Evolutionary conservation across 2,888 invertebrate genomes (phyloP), one percentile per base, ranked within the genome.

Genomic region (Drosophila basisetae): DNA sequence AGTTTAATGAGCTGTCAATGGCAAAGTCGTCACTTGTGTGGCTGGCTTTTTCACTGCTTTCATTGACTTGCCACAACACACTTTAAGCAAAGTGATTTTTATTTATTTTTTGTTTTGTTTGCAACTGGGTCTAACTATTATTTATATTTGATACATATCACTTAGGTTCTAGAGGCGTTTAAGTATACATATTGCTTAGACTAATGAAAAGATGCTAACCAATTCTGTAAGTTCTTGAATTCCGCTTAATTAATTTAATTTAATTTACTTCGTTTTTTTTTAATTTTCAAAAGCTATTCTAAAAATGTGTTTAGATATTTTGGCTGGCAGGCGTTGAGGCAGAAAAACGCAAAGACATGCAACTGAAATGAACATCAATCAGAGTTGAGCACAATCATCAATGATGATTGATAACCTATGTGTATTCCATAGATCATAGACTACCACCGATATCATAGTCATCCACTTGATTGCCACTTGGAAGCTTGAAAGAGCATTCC

Each of bases 401-500:
- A 35, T 16, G 25, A 50, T 31, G 33, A 50, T 50, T 41, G 54
- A 61, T 61, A 41, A 13, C 50, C 43, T 37, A 53, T 58, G 35
- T 30, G 58, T 58, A 28, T 41, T 13, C 25, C 18, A 52, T 50
- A 37, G 47, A 37, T 50, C 37, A 65, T n/a, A 49, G 66, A 39
- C 66, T 28, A 47, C 4, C 53, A 30, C 28, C 53, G 25, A 55
- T 68, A 68, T 68, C 39, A 49, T 11, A 47, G 71, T 70, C 60
- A 49, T 50, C 60, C 35, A 5, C 13, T 28, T 54, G 70, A 54
- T 70, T 35, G 71, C 28, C 22, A 52, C 37, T 52, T 47, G 50
- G 35, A 33, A 49, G 37, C 43, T 37, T 35, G 9, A 37, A 47
- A 30, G 39, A 50, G 59, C 71, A 60, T 49, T 49, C 69, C 59